Percentiles rank a stretch among this genome's conserved stretches.
Evolutionary conservation across 2,113 vertebrate genomes (phyloP).

Genomic region (Mormoops blainvillei): DNA sequence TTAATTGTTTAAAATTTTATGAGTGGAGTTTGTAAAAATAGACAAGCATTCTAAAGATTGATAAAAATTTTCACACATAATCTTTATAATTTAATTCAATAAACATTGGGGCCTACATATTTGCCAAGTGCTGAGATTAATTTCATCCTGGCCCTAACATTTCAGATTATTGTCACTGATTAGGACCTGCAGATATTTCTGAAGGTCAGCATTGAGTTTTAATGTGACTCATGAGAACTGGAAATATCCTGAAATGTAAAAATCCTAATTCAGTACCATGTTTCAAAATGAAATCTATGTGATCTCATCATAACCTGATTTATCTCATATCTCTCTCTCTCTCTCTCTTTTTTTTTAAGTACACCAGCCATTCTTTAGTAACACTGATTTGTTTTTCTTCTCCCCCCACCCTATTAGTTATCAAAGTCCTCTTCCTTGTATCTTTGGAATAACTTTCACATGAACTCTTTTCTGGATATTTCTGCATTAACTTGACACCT

Average conservation of each 20-base stretch:
- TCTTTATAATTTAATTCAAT: not conserved
- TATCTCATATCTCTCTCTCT: not conserved
- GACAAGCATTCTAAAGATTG: not conserved
- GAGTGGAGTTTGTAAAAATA: not conserved
- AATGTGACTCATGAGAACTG: not conserved
- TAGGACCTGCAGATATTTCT: not conserved
- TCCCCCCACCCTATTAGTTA: not conserved
- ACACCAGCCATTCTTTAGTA: not conserved
- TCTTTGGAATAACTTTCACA: not conserved
- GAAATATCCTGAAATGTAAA: not conserved
- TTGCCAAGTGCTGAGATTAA: not conserved
- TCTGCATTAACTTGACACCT: not conserved
- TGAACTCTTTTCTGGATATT: not conserved
- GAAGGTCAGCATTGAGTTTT: not conserved
- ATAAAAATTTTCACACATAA: not conserved
- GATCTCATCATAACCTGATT: not conserved
- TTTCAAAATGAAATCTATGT: not conserved
- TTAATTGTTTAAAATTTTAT: slow-evolving; percentile 7
- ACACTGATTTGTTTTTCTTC: not conserved
- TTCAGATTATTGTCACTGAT: not conserved
- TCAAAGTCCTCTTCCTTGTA: not conserved
- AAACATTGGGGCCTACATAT: not conserved
- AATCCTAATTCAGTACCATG: not conserved
- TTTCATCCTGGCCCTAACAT: not conserved
- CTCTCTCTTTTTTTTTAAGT: too few species aligned